Evolutionary conservation across 2,888 invertebrate genomes (phyloP).

Genomic region (Pecten maximus): DNA sequence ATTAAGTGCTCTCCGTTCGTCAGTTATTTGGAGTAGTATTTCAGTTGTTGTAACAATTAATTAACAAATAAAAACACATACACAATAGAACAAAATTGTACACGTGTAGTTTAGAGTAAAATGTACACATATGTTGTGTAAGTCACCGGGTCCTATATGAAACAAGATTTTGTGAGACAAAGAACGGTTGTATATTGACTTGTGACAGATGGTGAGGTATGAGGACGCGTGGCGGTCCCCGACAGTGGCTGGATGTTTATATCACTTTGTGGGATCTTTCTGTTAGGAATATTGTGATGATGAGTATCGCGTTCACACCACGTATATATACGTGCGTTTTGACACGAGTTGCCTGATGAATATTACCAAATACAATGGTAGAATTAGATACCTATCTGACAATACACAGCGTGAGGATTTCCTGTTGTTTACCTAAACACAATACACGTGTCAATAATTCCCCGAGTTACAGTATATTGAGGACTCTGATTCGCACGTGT

Average conservation of each 20-base stretch:
- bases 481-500: background rate
- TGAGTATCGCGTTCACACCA: background rate
- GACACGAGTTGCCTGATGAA: background rate
- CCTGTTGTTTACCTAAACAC: background rate
- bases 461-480: too few species aligned
- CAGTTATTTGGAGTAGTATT: background rate
- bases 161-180: background rate
- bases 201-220: background rate
- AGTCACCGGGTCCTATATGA: background rate
- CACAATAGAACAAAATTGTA: background rate
- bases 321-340: too few species aligned
- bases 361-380: background rate
- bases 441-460: background rate
- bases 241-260: background rate
- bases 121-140: background rate
- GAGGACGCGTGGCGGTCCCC: slow-evolving; percentile 10
- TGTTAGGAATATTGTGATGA: background rate
- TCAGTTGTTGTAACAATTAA: background rate
- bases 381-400: background rate
- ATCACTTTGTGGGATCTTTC: background rate
- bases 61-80: too few species aligned
- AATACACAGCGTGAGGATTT: background rate
- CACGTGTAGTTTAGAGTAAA: background rate
- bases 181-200: background rate
- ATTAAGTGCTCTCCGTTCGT: background rate